These are phyloP conservation scores for Taurulus bubalis DNA, from an alignment of 2,113 vertebrate genomes.

Conservation along the genomic window DNA sequence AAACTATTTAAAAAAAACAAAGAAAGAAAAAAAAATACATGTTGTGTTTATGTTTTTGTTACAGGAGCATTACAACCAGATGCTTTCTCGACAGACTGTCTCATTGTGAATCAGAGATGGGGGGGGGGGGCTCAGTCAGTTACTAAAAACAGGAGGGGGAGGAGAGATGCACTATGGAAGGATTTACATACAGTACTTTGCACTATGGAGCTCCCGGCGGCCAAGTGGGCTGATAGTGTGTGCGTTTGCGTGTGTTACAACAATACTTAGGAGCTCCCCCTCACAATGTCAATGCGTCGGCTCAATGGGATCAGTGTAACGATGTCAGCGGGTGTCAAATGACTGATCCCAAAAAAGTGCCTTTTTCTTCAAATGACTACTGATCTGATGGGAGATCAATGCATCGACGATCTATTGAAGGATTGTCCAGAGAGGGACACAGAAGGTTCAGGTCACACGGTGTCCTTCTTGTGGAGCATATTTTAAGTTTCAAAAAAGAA, in stretches of 20 bases:
- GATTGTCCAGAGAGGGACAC: constrained; percentile 54
- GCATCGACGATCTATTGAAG: constrained; percentile 57
- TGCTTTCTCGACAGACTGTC: constrained; percentile 5
- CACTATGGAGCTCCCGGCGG: constrained; percentile 80
- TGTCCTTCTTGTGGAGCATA: constrained; percentile 58
- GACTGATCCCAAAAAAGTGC: constrained; percentile 51
- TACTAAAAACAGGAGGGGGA: constrained; percentile 59
- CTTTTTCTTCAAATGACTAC: constrained; percentile 50
- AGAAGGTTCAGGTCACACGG: constrained; percentile 78
- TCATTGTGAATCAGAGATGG: constrained; percentile 20
- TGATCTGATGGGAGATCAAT: constrained; percentile 52
- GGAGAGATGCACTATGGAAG: constrained; percentile 76
- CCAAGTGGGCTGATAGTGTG: constrained; percentile 76
- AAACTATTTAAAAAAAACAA: not conserved
- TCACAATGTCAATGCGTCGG: constrained; percentile 58
- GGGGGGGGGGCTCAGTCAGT: constrained; percentile 49
- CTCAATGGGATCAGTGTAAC: constrained; percentile 61
- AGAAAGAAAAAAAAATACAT: not conserved
- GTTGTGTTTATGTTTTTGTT: constrained; percentile 52
- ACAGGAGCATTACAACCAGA: constrained; percentile 1
- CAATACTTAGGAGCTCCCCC: constrained; percentile 51
- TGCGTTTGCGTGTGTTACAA: constrained; percentile 68
- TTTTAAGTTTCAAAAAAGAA: constrained; percentile 60
- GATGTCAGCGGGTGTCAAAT: constrained; percentile 45
- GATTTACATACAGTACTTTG: constrained; percentile 87